Conservation (phyloP, 2,888 invertebrate species). For the Diaphora mendica region DNA sequence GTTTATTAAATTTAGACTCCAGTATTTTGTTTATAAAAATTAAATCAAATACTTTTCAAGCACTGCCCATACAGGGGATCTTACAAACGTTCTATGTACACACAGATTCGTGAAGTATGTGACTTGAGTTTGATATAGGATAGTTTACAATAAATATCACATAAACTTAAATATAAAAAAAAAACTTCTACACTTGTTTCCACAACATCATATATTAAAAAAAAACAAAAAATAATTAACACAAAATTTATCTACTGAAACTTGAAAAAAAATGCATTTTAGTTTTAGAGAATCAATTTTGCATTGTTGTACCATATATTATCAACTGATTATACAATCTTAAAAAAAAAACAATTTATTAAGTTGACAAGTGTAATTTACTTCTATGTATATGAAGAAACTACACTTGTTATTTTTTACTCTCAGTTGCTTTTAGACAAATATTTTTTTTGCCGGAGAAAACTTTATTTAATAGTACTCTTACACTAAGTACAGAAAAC, state of each 20-base stretch:
- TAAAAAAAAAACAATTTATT: background rate
- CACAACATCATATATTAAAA: background rate
- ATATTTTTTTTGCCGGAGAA: background rate
- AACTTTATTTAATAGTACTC: background rate
- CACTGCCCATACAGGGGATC: too few species aligned
- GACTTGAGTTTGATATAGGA: background rate
- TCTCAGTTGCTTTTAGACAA: background rate
- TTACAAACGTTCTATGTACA: background rate
- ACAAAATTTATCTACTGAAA: background rate
- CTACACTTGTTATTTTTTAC: background rate
- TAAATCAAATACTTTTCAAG: too few species aligned
- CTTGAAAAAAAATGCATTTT: background rate
- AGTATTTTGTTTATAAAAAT: too few species aligned
- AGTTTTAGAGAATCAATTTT: background rate
- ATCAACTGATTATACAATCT: background rate
- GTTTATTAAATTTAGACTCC: too few species aligned
- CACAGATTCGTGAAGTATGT: background rate
- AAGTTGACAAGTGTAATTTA: background rate
- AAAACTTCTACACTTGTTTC: background rate
- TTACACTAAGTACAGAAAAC: constrained; percentile 41
- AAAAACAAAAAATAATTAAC: background rate
- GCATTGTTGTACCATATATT: background rate
- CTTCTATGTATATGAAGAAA: background rate
- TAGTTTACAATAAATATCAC: background rate
- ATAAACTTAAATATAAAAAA: background rate